A percentile compares a stretch with the other conserved stretches of the same genome.
Evolutionary conservation across 1,140 invertebrate genomes (phyloP).

Genomic region (Leptinotarsa undecemlineata): DNA sequence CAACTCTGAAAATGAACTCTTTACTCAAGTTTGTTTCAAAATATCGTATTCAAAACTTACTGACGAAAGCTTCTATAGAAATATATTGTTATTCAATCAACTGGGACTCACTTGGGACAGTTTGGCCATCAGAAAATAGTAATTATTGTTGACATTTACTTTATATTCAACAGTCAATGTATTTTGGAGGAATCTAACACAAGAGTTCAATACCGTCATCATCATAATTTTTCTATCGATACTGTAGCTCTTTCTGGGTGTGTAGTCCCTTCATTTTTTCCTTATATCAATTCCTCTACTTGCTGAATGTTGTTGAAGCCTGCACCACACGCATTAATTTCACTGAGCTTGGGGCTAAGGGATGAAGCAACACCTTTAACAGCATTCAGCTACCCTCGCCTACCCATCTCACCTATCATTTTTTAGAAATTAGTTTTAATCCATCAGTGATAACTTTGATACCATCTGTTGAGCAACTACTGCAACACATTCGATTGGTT

Average conservation of each 20-base stretch:
- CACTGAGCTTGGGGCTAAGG: conserved; percentile 51
- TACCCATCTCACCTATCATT: conserved; percentile 28
- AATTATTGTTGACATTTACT: no score
- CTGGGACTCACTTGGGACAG: no score
- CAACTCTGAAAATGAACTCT: no score
- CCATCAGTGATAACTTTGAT: conserved; percentile 18
- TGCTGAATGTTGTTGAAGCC: conserved; percentile 52
- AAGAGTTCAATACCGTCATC: conserved; percentile 18
- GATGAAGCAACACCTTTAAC: conserved; percentile 51
- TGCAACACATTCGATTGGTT: conserved; percentile 13
- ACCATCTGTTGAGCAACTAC: conserved; percentile 27
- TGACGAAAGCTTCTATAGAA: no score
- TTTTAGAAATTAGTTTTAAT: conserved; percentile 26
- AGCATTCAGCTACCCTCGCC: conserved; percentile 46
- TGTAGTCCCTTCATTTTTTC: conserved; percentile 41
- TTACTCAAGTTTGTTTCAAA: no score
- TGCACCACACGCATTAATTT: conserved; percentile 61
- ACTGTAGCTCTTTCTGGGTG: conserved; percentile 47
- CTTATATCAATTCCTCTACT: conserved; percentile 18
- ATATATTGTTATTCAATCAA: no score
- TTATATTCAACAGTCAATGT: background rate
- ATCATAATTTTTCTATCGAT: conserved; percentile 25
- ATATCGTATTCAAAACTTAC: no score
- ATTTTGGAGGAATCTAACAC: conserved; percentile 20
- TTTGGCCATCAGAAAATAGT: no score